Evolutionary conservation across 2,113 vertebrate genomes (phyloP), one percentile per base, ranked within the genome.

Genomic region (Nymphicus hollandicus): DNA sequence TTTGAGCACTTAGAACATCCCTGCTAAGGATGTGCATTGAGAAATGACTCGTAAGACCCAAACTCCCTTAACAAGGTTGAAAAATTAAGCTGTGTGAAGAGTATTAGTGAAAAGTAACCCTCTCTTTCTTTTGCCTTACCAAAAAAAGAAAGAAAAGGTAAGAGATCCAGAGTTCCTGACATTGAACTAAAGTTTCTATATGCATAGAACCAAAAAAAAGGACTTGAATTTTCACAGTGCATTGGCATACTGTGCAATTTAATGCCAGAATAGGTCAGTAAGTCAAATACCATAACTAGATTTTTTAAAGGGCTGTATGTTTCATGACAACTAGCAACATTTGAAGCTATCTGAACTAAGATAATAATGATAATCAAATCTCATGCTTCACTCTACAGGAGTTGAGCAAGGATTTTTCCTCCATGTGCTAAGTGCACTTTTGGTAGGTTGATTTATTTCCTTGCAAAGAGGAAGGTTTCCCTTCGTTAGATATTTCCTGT

Each of bases 331-430:
- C 58, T 86, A 74, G 69, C 27, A 94, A 83, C 60, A 88, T 91
- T 55, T 86, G 55, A 78, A 96, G 60, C 55, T 74, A 78, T 86
- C 55, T 94, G 69, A 83, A 88, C 60, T 73, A 91, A 89, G 83
- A 92, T 91, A 94, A 90, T 90, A 55, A 83, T 29, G 33, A 90
- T 91, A 97, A 96, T 96, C 79, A 86, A 93, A 95, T 90, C 92
- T 93, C 80, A 88, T 91, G 93, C 82, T 95, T 88, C 82, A 60
- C 22, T 91, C 55, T 88, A 71, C 44, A 53, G 64, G 25, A 86
- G 47, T 20, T 74, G 35, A 88, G 55, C 55, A 86, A 70, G 66
- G 37, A 55, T 86, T 96, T 88, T 95, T 88, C 20, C 20, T 81
- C 50, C 50, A 10, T 78, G 70, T 78, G 43, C 29, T 93, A 70